Percentiles rank a stretch among this genome's conserved stretches.
Conservation (phyloP, 2,113 vertebrate genomes). For the Capreolus pygargus region DNA sequence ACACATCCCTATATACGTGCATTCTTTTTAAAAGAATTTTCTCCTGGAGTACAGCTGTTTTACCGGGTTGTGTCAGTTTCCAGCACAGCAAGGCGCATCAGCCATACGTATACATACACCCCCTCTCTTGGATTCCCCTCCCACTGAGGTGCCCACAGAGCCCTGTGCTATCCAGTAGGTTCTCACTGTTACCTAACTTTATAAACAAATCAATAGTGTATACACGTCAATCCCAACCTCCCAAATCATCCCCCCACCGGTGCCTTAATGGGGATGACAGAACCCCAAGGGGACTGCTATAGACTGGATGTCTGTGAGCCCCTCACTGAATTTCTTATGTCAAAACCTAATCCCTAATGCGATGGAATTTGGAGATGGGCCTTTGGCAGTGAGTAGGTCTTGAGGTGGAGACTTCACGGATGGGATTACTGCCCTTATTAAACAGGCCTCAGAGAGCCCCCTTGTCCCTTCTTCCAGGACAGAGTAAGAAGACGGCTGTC, state of each 20-base stretch:
- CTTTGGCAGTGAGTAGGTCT: not conserved
- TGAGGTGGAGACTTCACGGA: not conserved
- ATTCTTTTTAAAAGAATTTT: not conserved
- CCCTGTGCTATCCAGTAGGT: not conserved
- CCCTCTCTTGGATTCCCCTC: not conserved
- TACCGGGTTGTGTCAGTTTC: not conserved
- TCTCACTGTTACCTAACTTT: not conserved
- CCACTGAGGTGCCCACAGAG: not conserved
- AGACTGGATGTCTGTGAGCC: not conserved
- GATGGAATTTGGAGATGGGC: not conserved
- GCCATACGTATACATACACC: fast-evolving
- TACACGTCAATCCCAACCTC: not conserved
- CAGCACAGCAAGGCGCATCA: not conserved
- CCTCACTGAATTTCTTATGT: not conserved
- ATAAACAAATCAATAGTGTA: not conserved
- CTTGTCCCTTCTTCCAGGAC: not conserved
- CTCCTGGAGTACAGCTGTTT: not conserved
- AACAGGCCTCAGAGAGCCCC: not conserved
- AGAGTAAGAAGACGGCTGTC: not conserved
- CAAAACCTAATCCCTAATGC: not conserved
- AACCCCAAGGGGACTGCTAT: not conserved
- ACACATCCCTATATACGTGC: not conserved
- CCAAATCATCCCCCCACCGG: not conserved
- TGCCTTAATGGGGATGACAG: not conserved
- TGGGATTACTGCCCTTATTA: not conserved